Evolutionary conservation across 1,140 invertebrate genomes (phyloP), one percentile per base, ranked within the genome.

Genomic region (Lepidurus apus): DNA sequence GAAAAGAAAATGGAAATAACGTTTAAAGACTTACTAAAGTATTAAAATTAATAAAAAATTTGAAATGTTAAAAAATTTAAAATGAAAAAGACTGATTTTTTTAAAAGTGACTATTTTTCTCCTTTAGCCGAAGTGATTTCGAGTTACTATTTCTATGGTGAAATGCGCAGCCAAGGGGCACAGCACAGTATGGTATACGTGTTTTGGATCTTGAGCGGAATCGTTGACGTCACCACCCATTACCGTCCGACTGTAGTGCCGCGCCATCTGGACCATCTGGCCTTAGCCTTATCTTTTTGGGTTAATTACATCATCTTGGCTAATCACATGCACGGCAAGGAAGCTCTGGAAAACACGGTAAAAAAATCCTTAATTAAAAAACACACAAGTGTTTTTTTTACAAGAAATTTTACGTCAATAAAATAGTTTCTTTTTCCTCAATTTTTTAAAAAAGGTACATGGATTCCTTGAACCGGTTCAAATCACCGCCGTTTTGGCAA

Each of bases 381-480:
- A 34, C 34, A 34, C 10, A 65, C 53, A 17, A 21, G 13, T 17
- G 53, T 17, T 17, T 17, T 65, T 11, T 47, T 47, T 47, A 4
- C 6, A 47, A 47, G 17, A 47, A 47, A 47, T 34, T 34, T 34
- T 34, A 34, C 34, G 26, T 26, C 1, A 26, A 26, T 1, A 26
- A 26, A 26, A 26, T 34, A 34, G 3, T 34, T 34, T 34, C 34
- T 34, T 34, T 34, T 34, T 34, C 34, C 34, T 34, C 34, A 65
- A 65, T 21, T 17, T 65, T 65, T 65, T 17, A n/a, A 7, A 13
- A 65, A 65, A 65, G 53, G 13, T 65, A n/a, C 53, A 65, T 17
- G 53, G 53, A 21, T 65, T 65, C 53, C 53, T 65, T 65, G 53
- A 65, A 21, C 53, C 53, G 53, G 21, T 65, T 65, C 53, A 65